Percentiles rank a stretch among this genome's conserved stretches.
Evolutionary conservation across 2,888 invertebrate genomes (phyloP).

Genomic region (Neuroscelio doddi): DNA sequence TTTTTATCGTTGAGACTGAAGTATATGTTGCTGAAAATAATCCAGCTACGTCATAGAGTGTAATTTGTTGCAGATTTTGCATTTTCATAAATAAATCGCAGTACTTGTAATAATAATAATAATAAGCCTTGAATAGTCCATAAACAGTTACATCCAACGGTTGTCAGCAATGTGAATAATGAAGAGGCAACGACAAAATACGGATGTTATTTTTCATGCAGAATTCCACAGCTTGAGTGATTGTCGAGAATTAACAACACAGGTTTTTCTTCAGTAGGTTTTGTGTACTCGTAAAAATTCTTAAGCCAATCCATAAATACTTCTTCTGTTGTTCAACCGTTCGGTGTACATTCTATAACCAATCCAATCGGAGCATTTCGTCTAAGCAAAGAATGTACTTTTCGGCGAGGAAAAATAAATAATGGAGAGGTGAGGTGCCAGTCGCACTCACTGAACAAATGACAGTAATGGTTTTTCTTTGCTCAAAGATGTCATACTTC

Average conservation of each 20-base stretch:
- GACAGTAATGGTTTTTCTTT: slow-evolving; percentile 57
- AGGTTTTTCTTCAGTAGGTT: slow-evolving; percentile 58
- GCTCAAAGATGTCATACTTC: slow-evolving; percentile 19
- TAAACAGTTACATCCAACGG: slow-evolving; percentile 49
- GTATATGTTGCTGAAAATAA: slow-evolving; percentile 31
- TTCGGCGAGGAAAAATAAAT: slow-evolving; percentile 70
- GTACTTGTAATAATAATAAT: too few relatives aligned
- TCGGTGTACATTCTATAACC: slow-evolving; percentile 54
- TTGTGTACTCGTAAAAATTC: slow-evolving; percentile 54
- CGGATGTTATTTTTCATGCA: slow-evolving; percentile 38
- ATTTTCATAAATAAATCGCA: slow-evolving; percentile 32
- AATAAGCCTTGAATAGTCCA: slow-evolving; percentile 48
- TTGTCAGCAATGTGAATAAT: slow-evolving; percentile 46
- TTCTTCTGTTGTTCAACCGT: slow-evolving; percentile 50
- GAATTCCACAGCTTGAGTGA: slow-evolving; percentile 15
- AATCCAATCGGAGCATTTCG: slow-evolving; percentile 66
- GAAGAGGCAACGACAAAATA: too few relatives aligned
- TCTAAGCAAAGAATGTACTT: too few relatives aligned
- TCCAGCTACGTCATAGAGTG: slow-evolving; percentile 25
- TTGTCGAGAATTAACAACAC: slow-evolving; percentile 17
- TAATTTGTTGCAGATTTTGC: slow-evolving; percentile 20
- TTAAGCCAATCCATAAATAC: slow-evolving; percentile 4
- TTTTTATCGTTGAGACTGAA: slow-evolving; percentile 23
- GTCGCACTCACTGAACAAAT: slow-evolving; percentile 68
- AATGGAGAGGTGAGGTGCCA: slow-evolving; percentile 68